These are phyloP conservation scores for Rhizoglyphus robini DNA, from an alignment of 1,140 invertebrate genomes.

Conservation along the genomic window DNA sequence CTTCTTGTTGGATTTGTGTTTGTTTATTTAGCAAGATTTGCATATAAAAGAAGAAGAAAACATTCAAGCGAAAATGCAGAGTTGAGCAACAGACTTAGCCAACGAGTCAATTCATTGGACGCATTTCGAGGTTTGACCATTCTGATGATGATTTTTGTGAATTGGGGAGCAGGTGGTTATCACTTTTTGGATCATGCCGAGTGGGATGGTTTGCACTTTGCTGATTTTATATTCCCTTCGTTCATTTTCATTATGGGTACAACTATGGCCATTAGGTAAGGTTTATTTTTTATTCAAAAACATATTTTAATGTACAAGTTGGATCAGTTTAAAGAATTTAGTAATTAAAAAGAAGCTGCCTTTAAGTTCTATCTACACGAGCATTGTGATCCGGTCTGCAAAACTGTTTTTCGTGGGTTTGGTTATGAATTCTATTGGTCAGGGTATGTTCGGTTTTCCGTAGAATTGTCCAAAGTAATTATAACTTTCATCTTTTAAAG, in stretches of 20 bases:
- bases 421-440: conserved; percentile 43
- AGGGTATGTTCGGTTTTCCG: too few relatives aligned
- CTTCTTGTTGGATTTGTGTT: not conserved
- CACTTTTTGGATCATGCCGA: conserved; percentile 72
- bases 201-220: conserved; percentile 84
- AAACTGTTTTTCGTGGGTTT: conserved; percentile 49
- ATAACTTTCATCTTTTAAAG: too few relatives aligned
- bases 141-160: conserved; percentile 74
- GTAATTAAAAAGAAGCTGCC: not conserved
- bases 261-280: conserved; percentile 19
- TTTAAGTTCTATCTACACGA: conserved; percentile 34
- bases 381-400: conserved; percentile 39
- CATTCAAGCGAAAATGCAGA: not conserved
- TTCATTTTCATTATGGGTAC: conserved; percentile 42
- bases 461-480: too few relatives aligned
- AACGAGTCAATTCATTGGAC: not conserved
- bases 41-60: not conserved
- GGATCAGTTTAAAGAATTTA: conserved; percentile 6
- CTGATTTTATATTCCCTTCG: conserved; percentile 87
- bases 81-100: not conserved
- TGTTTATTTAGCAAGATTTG: not conserved
- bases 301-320: too few relatives aligned
- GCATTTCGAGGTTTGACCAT: conserved; percentile 20
- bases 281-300: too few relatives aligned
- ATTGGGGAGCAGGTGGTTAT: conserved; percentile 73